Conservation (phyloP, 2,113 vertebrate species). For the Piprites chloris region DNA sequence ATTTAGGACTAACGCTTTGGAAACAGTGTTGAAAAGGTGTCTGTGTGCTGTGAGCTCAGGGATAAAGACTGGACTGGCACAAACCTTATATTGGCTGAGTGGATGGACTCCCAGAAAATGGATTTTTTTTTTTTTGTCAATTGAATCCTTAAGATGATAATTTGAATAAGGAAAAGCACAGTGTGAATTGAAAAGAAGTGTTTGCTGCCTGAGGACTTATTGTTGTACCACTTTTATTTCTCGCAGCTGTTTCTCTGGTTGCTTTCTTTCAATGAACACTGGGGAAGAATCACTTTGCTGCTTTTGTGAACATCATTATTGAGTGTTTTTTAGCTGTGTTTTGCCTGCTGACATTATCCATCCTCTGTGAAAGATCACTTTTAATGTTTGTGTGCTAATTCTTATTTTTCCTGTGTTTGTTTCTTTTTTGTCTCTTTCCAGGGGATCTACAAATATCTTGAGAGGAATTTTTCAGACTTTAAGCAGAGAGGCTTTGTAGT, state of each 20-base stretch:
- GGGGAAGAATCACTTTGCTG: neutral
- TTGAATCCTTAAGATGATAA: neutral
- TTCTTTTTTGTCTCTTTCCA: constrained; percentile 47
- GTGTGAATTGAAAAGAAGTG: neutral
- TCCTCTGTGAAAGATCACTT: neutral
- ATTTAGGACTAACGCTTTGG: neutral
- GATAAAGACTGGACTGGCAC: too few relatives aligned
- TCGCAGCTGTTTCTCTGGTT: neutral
- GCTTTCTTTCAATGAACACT: neutral
- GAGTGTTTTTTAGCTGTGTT: neutral
- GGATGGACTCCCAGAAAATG: neutral
- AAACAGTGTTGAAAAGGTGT: neutral
- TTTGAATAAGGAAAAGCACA: neutral
- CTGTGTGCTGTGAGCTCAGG: neutral
- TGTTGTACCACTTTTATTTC: neutral
- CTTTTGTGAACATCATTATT: neutral
- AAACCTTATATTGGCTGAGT: neutral
- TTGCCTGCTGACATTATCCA: neutral
- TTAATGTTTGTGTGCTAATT: neutral
- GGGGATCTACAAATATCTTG: constrained; percentile 89
- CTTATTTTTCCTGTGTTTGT: neutral
- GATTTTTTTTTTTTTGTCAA: neutral
- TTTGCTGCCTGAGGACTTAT: neutral
- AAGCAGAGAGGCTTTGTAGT: constrained; percentile 88
- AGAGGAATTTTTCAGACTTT: constrained; percentile 82